Conservation (phyloP, 2,888 invertebrate species). For the Synanthedon andrenaeformis region DNA sequence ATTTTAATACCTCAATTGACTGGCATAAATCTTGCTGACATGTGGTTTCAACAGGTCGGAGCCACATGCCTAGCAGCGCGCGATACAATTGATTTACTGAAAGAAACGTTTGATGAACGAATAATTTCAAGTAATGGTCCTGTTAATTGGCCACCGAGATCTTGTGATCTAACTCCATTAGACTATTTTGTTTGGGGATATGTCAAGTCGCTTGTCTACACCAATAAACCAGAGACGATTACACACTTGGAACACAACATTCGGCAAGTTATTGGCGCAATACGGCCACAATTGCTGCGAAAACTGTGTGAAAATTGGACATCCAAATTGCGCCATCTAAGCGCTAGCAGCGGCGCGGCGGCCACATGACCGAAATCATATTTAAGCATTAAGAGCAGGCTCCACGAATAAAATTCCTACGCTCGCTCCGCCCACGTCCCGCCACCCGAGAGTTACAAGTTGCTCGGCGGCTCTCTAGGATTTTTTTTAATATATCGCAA, state of each 20-base stretch:
- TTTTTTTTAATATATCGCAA: too few relatives aligned
- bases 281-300: constrained; percentile 10
- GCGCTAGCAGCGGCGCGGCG: too few relatives aligned
- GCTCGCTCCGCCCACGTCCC: too few relatives aligned
- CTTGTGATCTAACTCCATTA: constrained; percentile 10
- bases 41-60: constrained; percentile 18
- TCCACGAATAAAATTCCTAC: too few relatives aligned
- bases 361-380: too few relatives aligned
- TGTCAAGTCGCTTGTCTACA: too few relatives aligned
- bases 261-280: constrained; percentile 9
- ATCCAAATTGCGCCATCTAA: too few relatives aligned
- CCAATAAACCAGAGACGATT: constrained; percentile 12
- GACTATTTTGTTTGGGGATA: constrained; percentile 10
- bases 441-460: too few relatives aligned
- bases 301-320: constrained; percentile 16
- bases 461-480: too few relatives aligned
- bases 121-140: too few relatives aligned
- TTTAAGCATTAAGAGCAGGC: too few relatives aligned
- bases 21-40: constrained; percentile 8
- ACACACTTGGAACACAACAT: constrained; percentile 13
- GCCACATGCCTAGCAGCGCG: constrained; percentile 19
- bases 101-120: constrained; percentile 11
- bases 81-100: constrained; percentile 17
- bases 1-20: constrained; percentile 17
- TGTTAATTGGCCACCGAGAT: too few relatives aligned